These are phyloP conservation scores for Amiota minor DNA, from an alignment of 2,888 invertebrate species.

Conservation along the genomic window DNA sequence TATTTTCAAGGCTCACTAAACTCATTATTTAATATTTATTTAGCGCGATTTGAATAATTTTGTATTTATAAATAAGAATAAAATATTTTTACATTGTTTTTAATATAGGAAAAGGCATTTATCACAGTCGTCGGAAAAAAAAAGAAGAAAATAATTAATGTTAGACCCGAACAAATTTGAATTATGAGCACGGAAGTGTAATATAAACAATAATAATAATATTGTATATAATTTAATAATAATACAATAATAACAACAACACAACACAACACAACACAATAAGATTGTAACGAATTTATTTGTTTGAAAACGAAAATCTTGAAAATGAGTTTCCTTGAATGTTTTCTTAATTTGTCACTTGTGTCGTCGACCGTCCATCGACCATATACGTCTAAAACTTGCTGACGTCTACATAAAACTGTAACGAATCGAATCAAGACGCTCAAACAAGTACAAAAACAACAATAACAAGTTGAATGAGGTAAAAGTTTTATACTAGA, in stretches of 20 bases:
- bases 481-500: neutral
- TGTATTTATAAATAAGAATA: conserved; percentile 11
- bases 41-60: conserved; percentile 57
- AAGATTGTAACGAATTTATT: neutral
- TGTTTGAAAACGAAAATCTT: neutral
- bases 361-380: conserved; percentile 13
- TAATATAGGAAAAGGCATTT: conserved; percentile 55
- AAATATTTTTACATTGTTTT: conserved; percentile 29
- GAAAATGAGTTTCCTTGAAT: neutral
- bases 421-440: conserved; percentile 45
- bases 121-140: conserved; percentile 55
- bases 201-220: too few relatives aligned
- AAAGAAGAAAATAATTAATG: conserved; percentile 52
- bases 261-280: too few relatives aligned
- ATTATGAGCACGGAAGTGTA: conserved; percentile 30
- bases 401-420: conserved; percentile 45
- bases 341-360: neutral
- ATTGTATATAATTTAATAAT: too few relatives aligned
- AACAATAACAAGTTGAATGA: neutral
- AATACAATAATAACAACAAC: too few relatives aligned
- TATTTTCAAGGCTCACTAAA: conserved; percentile 25
- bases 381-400: conserved; percentile 40
- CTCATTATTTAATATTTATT: conserved; percentile 36
- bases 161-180: conserved; percentile 39
- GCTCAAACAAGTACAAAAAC: conserved; percentile 33